phyloP scores from a whole-genome alignment of 2,113 vertebrate species.

The Nycticorax nycticorax region DNA sequence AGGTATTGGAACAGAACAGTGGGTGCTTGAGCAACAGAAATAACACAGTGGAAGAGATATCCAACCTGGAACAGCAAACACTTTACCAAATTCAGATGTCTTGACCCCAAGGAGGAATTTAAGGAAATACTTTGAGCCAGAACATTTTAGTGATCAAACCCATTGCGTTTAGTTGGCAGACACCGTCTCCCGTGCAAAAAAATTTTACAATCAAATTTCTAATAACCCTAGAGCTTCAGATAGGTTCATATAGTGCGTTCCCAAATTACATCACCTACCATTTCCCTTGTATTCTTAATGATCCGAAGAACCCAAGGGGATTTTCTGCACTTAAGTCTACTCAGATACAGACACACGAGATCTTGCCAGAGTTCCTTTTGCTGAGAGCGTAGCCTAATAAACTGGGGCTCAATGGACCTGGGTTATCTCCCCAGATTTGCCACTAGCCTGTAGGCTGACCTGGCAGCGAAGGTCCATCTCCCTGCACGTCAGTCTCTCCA shows the following conservation, averaged over 20 bases:
- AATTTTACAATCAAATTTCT: background rate
- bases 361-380: background rate
- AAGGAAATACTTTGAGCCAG: background rate
- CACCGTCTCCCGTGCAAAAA: fast-evolving
- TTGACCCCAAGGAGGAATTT: background rate
- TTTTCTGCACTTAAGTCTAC: background rate
- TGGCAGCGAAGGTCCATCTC: no score
- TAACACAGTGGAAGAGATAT: background rate
- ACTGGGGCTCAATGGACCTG: background rate
- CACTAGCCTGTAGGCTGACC: background rate
- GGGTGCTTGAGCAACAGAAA: background rate
- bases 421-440: background rate
- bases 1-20: background rate
- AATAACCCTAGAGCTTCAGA: background rate
- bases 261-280: background rate
- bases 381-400: background rate
- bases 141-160: background rate
- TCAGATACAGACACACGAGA: background rate
- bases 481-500: background rate
- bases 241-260: background rate
- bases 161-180: background rate
- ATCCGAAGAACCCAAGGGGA: background rate
- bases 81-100: background rate
- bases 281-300: background rate
- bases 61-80: background rate